Conservation (phyloP, 1,140 invertebrate species). For the Acromyrmex heyeri region DNA sequence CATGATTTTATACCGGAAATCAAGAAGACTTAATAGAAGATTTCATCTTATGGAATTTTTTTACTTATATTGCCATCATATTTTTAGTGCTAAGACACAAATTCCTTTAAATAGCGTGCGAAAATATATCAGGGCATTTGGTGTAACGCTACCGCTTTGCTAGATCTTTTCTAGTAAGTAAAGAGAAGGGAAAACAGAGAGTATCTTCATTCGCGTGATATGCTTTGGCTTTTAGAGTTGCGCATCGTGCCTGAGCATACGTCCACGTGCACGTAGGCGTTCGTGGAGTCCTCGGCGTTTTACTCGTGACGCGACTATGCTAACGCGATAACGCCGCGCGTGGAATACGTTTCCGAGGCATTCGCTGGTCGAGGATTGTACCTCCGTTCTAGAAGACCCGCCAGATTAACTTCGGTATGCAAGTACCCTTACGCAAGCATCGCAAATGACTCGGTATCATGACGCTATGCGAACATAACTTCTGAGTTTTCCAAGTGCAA, state of each 20-base stretch:
- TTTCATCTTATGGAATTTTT: background rate
- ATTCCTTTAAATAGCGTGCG: background rate
- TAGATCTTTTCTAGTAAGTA: slow-evolving; percentile 64
- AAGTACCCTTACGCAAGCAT: slow-evolving; percentile 37
- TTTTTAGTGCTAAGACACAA: background rate
- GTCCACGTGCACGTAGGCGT: slow-evolving; percentile 72
- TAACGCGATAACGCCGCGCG: slow-evolving; percentile 81
- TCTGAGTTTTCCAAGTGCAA: background rate
- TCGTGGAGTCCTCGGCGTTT: slow-evolving; percentile 69
- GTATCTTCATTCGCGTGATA: slow-evolving; percentile 55
- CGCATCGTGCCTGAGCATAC: slow-evolving; percentile 68
- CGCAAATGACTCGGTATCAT: slow-evolving; percentile 6
- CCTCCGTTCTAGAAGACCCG: slow-evolving; percentile 44
- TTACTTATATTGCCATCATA: background rate
- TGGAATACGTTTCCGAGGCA: slow-evolving; percentile 82
- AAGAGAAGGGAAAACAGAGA: slow-evolving; percentile 17
- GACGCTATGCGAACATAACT: slow-evolving; percentile 29
- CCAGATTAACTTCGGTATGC: slow-evolving; percentile 33
- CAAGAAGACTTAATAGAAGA: no score
- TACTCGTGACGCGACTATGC: slow-evolving; percentile 83
- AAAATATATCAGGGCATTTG: slow-evolving; percentile 9
- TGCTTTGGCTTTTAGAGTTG: slow-evolving; percentile 45
- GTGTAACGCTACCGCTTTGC: slow-evolving; percentile 43
- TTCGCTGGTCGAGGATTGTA: slow-evolving; percentile 32
- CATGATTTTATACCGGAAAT: no score